Conservation (phyloP, 1,140 invertebrate genomes). For the Conus betulinus region DNA sequence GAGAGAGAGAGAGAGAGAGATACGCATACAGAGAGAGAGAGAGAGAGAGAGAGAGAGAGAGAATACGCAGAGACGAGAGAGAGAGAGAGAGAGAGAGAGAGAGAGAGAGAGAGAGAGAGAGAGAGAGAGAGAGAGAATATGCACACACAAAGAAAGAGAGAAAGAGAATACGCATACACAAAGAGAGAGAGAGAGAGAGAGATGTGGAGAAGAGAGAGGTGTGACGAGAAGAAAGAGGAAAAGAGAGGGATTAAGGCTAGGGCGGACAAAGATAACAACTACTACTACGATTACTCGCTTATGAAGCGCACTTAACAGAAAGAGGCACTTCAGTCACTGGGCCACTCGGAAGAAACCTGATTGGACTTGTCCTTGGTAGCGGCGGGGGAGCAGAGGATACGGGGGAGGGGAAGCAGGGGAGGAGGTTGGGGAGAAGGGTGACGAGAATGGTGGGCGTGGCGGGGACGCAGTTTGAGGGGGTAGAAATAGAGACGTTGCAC, state of each 20-base stretch:
- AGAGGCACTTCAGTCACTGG: too few species aligned
- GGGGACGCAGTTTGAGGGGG: too few species aligned
- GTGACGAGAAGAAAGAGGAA: neutral
- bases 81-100: neutral
- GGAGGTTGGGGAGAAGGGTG: too few species aligned
- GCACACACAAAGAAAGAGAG: neutral
- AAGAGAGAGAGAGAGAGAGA: neutral
- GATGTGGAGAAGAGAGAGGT: neutral
- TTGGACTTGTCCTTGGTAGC: too few species aligned
- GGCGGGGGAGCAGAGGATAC: too few species aligned
- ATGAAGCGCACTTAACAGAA: too few species aligned
- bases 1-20: too few species aligned
- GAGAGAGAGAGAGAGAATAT: neutral
- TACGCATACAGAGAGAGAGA: neutral
- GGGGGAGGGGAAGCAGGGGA: too few species aligned
- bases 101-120: slow-evolving; percentile 11
- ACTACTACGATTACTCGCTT: too few species aligned
- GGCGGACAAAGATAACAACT: neutral
- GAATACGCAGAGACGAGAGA: neutral
- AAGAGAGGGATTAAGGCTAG: neutral
- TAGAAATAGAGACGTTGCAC: too few species aligned
- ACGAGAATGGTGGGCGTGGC: too few species aligned
- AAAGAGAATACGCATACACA: neutral
- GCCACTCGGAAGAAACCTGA: too few species aligned
- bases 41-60: neutral